Evolutionary conservation across 2,888 invertebrate species (phyloP).

Genomic region (Aproaerema taeniolella): DNA sequence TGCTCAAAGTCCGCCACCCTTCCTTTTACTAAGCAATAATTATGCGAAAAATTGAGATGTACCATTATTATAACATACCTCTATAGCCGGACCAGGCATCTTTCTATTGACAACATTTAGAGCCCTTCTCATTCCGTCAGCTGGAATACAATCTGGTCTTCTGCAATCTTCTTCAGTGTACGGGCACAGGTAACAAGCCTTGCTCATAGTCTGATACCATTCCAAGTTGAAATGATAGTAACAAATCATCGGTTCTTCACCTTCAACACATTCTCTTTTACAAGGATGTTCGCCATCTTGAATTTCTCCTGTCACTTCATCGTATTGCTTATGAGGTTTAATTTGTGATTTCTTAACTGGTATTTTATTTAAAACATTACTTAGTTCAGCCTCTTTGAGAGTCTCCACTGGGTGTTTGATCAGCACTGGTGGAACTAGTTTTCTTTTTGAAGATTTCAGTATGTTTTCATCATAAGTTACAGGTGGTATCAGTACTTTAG

Average conservation of each 20-base stretch:
- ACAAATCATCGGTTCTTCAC: conserved; percentile 81
- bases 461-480: conserved; percentile 29
- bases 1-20: too few species aligned
- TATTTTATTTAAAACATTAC: conserved; percentile 26
- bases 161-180: conserved; percentile 84
- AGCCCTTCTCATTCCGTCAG: conserved; percentile 87
- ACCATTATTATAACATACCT: conserved; percentile 81
- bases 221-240: conserved; percentile 86
- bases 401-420: conserved; percentile 32
- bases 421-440: conserved; percentile 29
- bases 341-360: conserved; percentile 42
- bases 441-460: conserved; percentile 28
- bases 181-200: conserved; percentile 92
- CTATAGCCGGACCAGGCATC: conserved; percentile 91
- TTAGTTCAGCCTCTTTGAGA: conserved; percentile 28
- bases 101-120: conserved; percentile 89
- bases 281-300: conserved; percentile 77
- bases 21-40: too few species aligned
- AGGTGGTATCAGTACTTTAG: conserved; percentile 47
- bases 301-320: conserved; percentile 63
- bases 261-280: conserved; percentile 79
- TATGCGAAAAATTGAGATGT: too few species aligned
- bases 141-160: conserved; percentile 88
- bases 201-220: conserved; percentile 91
- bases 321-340: conserved; percentile 53